These are phyloP conservation scores for Fregetta grallaria DNA, from an alignment of 2,113 vertebrate species.

Conservation along the genomic window DNA sequence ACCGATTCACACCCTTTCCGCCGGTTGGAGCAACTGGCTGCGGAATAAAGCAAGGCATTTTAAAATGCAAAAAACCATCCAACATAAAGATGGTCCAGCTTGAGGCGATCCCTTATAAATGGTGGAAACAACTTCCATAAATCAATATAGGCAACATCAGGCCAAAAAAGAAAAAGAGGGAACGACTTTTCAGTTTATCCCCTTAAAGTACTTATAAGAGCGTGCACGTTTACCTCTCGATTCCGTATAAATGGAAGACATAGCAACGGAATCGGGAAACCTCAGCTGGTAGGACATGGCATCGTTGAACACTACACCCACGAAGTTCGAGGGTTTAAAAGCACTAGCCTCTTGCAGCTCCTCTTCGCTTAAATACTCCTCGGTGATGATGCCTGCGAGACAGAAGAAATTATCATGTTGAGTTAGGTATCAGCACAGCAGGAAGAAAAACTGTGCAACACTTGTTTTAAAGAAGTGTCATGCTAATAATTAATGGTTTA, in stretches of 20 bases:
- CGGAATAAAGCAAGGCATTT: background rate
- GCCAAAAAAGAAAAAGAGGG: too few species aligned
- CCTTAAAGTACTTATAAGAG: accelerated
- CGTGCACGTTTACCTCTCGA: slow-evolving; percentile 58
- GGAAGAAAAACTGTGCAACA: accelerated
- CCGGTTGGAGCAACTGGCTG: slow-evolving; percentile 72
- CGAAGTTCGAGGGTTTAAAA: slow-evolving; percentile 56
- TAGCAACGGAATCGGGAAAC: slow-evolving; percentile 67
- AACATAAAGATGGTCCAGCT: accelerated
- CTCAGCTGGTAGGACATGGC: slow-evolving; percentile 76
- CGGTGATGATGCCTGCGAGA: slow-evolving; percentile 59
- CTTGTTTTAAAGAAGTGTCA: background rate
- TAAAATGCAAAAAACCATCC: background rate
- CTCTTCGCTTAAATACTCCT: slow-evolving; percentile 73
- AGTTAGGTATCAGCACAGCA: background rate
- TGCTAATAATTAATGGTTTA: background rate
- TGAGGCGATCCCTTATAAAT: accelerated
- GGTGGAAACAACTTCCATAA: too few species aligned
- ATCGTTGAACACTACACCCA: slow-evolving; percentile 75
- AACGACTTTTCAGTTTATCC: accelerated
- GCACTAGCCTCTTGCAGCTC: slow-evolving; percentile 69
- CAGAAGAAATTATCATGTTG: accelerated
- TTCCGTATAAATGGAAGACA: slow-evolving; percentile 68
- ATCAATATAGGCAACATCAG: accelerated
- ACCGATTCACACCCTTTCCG: slow-evolving; percentile 80